Base-by-base conservation (phyloP, 2,113 vertebrate species). In the Taurulus bubalis region DNA sequence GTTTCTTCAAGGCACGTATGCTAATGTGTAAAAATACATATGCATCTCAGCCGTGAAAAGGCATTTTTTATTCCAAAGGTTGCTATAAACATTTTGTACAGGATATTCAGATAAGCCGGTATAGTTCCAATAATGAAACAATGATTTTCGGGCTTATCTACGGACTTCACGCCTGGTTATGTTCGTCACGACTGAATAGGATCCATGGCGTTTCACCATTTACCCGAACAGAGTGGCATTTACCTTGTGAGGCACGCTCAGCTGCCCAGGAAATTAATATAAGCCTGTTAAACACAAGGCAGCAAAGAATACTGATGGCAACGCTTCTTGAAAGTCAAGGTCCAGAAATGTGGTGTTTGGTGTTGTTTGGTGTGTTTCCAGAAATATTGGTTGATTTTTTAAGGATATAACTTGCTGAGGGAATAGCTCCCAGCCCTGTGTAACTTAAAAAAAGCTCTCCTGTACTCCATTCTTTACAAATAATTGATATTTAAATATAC, bases 21-120 rank as follows among this genome's bases (percentile, higher is more conserved):
- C 92, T 92, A 82, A 82, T 89, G 82, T 91, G 89, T 91, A 93
- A 93, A 95, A 94, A 95, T 93, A 93, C 90, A 87, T 90, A 91
- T 78, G 91, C 87, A 89, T 92, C 88, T 87, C 79, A 89, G 87
- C 91, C 87, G 40, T 75, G 88, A 91, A 94, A 93, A 94, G 89
- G 92, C 88, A 73, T 91, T 45, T 24, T 89, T 92, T 91, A 91
- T 90, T 92, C 89, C 88, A 91, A 90, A 92, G 88, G 79, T 86
- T 89, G 77, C 79, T 91, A 92, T 90, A 89, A 93, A 92, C 88
- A 88, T 91, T 81, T 87, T 90, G 77, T 90, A 90, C 87, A 89
- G 82, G 82, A 84, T 81, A 83, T 88, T 87, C 58, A 75, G 75
- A 85, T 81, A 90, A 84, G 80, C 79, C 67, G 24, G 6, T 86